Evolutionary conservation across 2,888 invertebrate genomes (phyloP), one percentile per base, ranked within the genome.

Genomic region (Dasysyrphus tricinctus): DNA sequence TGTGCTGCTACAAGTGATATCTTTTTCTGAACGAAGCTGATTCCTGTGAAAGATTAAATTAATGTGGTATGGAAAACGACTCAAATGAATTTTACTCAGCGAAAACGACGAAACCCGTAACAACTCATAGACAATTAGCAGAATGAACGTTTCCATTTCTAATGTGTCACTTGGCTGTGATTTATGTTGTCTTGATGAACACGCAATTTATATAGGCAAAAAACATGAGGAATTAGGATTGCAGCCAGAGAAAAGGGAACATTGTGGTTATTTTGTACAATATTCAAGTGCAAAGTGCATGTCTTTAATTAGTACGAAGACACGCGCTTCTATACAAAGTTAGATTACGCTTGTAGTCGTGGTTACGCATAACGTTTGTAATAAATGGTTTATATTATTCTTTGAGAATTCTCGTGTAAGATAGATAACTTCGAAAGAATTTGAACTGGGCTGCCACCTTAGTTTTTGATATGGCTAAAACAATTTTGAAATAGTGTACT

Each of bases 61-160:
- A 37, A 67, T 76, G 42, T 37, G 3, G 16, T 63, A 63, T 44
- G 63, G 29, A 63, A 44, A 63, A 42, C 44, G 29, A 37, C 24
- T 44, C n/a, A 63, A 63, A 42, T 44, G 44, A 44, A 63, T 44
- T 44, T 49, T 47, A 49, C 32, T 2, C 44, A 63, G 9, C 11
- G 19, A 42, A 75, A 39, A 59, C 34, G 59, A 77, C 59, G 70
- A 73, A 37, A 32, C 34, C 34, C 47, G 8, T 57, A 78, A 56
- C 76, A 73, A 54, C 78, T 78, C 67, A 69, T 69, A 74, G 78
- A 78, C 73, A 82, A 82, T 78, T 82, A 82, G 73, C 51, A 51
- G 61, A 73, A 54, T 65, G 73, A 82, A 78, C 73, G 78, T 82
- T 82, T 82, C 59, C 82, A 82, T 82, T 65, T 70, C 72, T 77